Evolutionary conservation across 2,113 vertebrate species (phyloP).

Genomic region (Seriola quinqueradiata): DNA sequence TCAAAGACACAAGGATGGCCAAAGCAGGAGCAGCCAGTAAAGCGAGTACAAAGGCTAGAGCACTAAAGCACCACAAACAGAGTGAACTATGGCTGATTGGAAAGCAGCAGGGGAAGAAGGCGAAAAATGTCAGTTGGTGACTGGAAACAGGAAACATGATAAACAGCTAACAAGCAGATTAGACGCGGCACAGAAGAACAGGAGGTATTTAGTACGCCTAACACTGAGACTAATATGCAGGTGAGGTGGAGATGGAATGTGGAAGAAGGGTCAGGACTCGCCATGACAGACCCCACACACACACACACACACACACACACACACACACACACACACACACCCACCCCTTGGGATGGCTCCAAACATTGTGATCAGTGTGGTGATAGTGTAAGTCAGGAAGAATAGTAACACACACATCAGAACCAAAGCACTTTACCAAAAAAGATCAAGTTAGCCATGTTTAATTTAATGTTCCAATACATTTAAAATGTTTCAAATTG

Average conservation of each 20-base stretch:
- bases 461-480: too few species aligned
- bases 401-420: neutral
- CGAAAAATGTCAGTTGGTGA: slow-evolving; percentile 13
- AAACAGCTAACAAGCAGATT: neutral
- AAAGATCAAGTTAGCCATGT: too few species aligned
- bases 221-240: neutral
- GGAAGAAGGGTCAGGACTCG: neutral
- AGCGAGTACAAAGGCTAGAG: slow-evolving; percentile 5
- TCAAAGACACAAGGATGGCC: slow-evolving; percentile 32
- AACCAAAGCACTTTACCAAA: neutral
- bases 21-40: slow-evolving; percentile 7
- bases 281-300: neutral
- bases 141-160: neutral
- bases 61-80: neutral
- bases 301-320: too few species aligned
- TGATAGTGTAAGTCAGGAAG: neutral
- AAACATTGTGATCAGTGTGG: neutral
- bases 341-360: neutral
- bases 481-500: too few species aligned
- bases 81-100: slow-evolving; percentile 11
- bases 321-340: too few species aligned
- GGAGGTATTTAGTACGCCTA: neutral
- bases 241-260: neutral
- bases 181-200: neutral
- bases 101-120: slow-evolving; percentile 1